Base-by-base conservation (phyloP, 2,888 invertebrate species). In the Meandrusa payeni region DNA sequence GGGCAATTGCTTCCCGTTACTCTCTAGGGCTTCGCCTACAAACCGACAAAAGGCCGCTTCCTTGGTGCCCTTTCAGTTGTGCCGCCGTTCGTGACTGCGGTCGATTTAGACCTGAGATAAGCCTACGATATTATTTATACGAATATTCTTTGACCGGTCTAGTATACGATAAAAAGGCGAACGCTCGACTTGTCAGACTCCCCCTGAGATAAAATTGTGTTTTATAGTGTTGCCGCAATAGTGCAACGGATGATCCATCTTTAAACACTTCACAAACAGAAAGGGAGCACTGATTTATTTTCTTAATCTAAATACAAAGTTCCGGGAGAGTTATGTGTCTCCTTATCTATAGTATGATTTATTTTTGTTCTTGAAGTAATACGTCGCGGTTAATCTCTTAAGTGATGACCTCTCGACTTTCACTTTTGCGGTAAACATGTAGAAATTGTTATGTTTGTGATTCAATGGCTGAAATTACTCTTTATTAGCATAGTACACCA, bases 61-160 rank as follows among this genome's bases (percentile, higher is more conserved):
- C 66, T 58, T 53, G 54, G 51, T 62, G 59, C 58, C 55, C 67
- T 76, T 79, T 79, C 59, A 65, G 72, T 61, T 62, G 63, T 57
- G 66, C 79, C 75, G 77, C 63, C 66, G 63, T 64, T 75, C 80
- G 80, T 77, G 82, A 81, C 78, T 69, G 64, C 64, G 68, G 61
- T 61, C 63, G 81, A 81, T 81, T 70, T 64, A 60, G 64, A 57
- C 59, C 61, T 53, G 48, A 74, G 85, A 81, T 83, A 81, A 77
- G 61, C 57, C 58, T 58, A 62, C 64, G 55, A 67, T 71, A 69
- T 75, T 74, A 75, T 76, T 75, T 76, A 75, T 68, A 65, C 61
- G 56, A 54, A 54, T 57, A 59, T 57, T 61, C 61, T 61, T 50
- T 43, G 50, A 41, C 47, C 46, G 48, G 36, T 45, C 46, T 55